Percentiles rank a stretch among this genome's conserved stretches.
Conservation (phyloP, 1,140 invertebrate species). For the Tyrophagus putrescentiae region DNA sequence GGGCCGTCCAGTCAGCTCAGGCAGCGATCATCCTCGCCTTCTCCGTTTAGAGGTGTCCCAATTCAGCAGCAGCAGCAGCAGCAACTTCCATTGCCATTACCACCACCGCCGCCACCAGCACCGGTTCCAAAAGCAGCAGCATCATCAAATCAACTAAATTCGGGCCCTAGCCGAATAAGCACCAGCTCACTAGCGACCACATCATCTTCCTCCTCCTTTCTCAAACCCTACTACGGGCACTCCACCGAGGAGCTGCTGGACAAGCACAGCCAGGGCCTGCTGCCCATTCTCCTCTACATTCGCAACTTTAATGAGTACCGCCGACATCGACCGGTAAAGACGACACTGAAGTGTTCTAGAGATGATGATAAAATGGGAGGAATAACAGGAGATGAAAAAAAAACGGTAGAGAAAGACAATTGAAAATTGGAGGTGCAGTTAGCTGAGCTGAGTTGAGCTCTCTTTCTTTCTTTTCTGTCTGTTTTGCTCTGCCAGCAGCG, state of each 20-base stretch:
- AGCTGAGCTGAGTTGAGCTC: too few relatives aligned
- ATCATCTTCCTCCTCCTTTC: background rate
- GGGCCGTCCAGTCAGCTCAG: too few relatives aligned
- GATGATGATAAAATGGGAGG: background rate
- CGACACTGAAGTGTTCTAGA: background rate
- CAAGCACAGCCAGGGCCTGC: background rate
- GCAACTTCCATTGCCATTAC: too few relatives aligned
- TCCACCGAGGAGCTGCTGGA: background rate
- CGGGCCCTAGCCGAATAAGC: background rate
- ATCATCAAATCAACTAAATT: background rate
- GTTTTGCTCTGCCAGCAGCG: too few relatives aligned
- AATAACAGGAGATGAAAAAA: too few relatives aligned
- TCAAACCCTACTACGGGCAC: background rate
- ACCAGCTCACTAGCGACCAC: background rate
- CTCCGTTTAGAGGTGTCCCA: too few relatives aligned
- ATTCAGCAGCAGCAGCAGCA: too few relatives aligned
- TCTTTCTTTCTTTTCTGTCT: too few relatives aligned
- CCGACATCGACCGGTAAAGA: conserved; percentile 1
- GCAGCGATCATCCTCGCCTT: too few relatives aligned
- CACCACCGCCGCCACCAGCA: too few relatives aligned
- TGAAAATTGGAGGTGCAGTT: too few relatives aligned
- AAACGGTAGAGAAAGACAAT: too few relatives aligned
- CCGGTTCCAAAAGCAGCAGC: background rate
- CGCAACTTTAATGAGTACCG: conserved; percentile 19
- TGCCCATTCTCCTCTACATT: conserved; percentile 18